Base-by-base conservation (phyloP, 2,113 vertebrate species). In the Centropus bengalensis region DNA sequence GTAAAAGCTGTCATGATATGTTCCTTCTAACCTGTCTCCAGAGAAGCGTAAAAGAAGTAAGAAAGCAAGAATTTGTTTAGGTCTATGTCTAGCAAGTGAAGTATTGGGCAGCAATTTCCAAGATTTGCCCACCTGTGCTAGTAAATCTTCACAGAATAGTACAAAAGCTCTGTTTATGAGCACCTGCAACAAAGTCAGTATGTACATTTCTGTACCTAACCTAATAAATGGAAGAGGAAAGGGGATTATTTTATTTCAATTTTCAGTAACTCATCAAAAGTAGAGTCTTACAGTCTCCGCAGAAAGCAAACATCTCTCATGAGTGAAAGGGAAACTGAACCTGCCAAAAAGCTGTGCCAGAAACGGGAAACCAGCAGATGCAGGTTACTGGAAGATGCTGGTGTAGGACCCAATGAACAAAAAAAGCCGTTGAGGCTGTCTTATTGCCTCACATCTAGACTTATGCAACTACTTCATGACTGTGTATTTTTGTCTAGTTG, bases 351-450 rank as follows among this genome's bases (percentile, higher is more conserved):
- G 5, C 16, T 27, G 14, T 80, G 55, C 32, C 82, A 83, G 52
- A 82, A 77, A 30, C 26, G 52, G 18, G 38, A 89, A 76, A 23
- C n/a, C 54, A 78, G n/a, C 22, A 94, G 47, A 81, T 89, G 75
- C 45, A 71, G n/a, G 63, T 94, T 94, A 91, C 87, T 94, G 85
- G 89, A 95, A 95, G 79, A 83, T 83, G n/a, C 23, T 82, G 16
- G 16, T 93, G 22, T 45, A 92, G 51, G 20, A 81, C 56, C 7
- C 30, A 49, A 38, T 5, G 15, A 92, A 84, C 9, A 63, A 77
- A 91, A 85, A 85, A 79, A 63, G 16, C 6, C 44, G 7, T 20
- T 89, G 79, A 89, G 56, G 13, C 60, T 80, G 38, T 42, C 15
- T 32, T 63, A 80, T 88, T 96, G 56, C 71, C 44, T 89, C 76